Percentiles rank a stretch among this genome's conserved stretches.
Evolutionary conservation across 2,113 vertebrate genomes (phyloP).

Genomic region (Seriola quinqueradiata): DNA sequence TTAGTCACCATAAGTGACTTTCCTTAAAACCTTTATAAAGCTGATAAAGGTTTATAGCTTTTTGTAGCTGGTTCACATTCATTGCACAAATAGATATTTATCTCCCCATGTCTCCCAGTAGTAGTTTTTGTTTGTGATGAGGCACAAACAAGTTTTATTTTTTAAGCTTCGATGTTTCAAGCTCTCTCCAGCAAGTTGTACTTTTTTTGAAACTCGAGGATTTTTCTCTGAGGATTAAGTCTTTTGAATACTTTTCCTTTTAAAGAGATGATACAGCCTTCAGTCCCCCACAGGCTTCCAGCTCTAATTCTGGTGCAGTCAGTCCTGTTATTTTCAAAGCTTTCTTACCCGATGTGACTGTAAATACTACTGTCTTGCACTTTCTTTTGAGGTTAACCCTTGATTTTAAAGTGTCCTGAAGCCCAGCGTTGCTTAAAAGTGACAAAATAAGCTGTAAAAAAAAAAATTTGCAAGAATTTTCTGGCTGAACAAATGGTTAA

Average conservation of each 20-base stretch:
- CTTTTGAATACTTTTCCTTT: slow-evolving; percentile 48
- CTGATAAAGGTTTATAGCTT: not conserved
- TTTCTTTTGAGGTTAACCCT: slow-evolving; percentile 29
- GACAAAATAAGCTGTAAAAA: not conserved
- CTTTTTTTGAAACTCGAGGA: slow-evolving; percentile 30
- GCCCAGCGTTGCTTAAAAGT: slow-evolving; percentile 5
- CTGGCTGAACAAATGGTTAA: slow-evolving; percentile 13
- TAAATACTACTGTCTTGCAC: slow-evolving; percentile 16
- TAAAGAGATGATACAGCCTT: slow-evolving; percentile 49
- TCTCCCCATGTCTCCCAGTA: not conserved
- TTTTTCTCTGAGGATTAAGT: slow-evolving; percentile 57
- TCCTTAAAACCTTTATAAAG: not conserved
- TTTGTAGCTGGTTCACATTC: not conserved
- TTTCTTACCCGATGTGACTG: slow-evolving; percentile 42
- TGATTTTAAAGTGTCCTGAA: slow-evolving; percentile 16
- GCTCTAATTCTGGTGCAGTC: slow-evolving; percentile 49
- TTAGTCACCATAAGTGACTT: not conserved
- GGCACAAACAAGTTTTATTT: slow-evolving; percentile 6
- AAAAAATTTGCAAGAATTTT: not conserved
- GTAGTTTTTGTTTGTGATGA: slow-evolving; percentile 26
- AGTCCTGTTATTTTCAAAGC: slow-evolving; percentile 48
- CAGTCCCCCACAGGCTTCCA: slow-evolving; percentile 37
- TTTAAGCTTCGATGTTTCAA: slow-evolving; percentile 25
- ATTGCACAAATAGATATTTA: not conserved
- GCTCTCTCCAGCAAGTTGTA: slow-evolving; percentile 6